Base-by-base conservation (phyloP, 2,888 invertebrate species). In the Coleophora deauratella region DNA sequence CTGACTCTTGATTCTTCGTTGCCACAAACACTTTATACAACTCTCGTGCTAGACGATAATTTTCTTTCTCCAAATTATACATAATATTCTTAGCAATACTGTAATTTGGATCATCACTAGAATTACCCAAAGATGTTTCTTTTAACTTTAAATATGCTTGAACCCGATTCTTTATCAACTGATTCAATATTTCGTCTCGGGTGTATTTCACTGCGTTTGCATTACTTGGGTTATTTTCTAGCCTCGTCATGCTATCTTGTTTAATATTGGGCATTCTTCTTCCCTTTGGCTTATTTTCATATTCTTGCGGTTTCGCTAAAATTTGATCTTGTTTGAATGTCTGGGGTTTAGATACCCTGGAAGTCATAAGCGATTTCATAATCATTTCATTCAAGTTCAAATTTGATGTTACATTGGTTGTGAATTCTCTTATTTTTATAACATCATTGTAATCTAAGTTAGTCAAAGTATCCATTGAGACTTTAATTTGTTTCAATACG, bases 101-200 rank as follows among this genome's bases (percentile, higher is more conserved):
- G 41, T 73, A 74, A 43, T 64, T 72, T 0, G 74, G 47, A 47
- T 77, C 71, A 21, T 59, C 44, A 4, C 42, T 52, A 0, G 54
- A 37, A 49, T 68, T 54, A 8, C 31, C 15, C 0, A 52, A 55
- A 38, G 52, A 52, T 0, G 52, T 48, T 44, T 75, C 67, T 56
- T 73, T 77, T 1, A 59, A 46, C 45, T 57, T 64, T 12, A 80
- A 46, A 42, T 70, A 81, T 2, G 59, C 40, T 32, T 56, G 45
- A 34, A 80, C 55, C 15, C 78, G 69, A 46, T 79, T 81, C 45
- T 55, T 72, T 7, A 84, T 80, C 1, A 84, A 45, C 41, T 78
- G 78, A 44, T 64, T 71, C 8, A 80, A 47, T n/a, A 81, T 62
- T 55, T 73, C 65, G 38, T 72, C 64, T 55, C 71, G 71, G 1